Base-by-base conservation (phyloP, 2,888 invertebrate genomes). In the Sepioteuthis lessoniana region DNA sequence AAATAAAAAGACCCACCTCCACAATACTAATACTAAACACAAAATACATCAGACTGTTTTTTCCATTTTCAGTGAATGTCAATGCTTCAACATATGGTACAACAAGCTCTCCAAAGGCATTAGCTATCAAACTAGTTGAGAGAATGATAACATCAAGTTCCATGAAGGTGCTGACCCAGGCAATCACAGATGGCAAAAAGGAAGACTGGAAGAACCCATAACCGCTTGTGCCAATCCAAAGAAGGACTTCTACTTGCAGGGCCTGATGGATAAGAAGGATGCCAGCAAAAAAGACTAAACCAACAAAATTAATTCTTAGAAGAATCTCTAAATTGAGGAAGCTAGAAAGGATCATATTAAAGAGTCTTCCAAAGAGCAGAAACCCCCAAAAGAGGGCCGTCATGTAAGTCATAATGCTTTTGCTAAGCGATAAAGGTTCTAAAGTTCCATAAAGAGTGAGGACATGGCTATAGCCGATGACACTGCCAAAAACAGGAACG, bases 151-250 rank as follows among this genome's bases (percentile, higher is more conserved):
- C 94, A 31, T 94, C 94, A 35, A 95, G 42, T 55, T 94, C 91
- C 35, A 93, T 37, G 93, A 90, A 93, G 16, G 94, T 93, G 25
- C 91, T 90, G 90, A 94, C 93, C 95, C 95, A 95, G 19, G 94
- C 93, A 37, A 95, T 92, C 47, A 94, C 94, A 13, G 94, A 93
- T 16, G 95, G 95, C 47, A 95, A 93, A 90, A 94, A 94, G 19
- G 94, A 94, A 25, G 95, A 94, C 31, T 93, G n/a, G 28, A 95
- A 95, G 35, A 95, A 35, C 3, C 94, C 95, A 10, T 94, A 93
- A 35, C 93, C 94, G 8, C 94, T 93, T n/a, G 94, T 94, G 10
- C 94, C 94, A 25, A 95, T 90, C 95, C 95, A 95, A n/a, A 95
- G 94, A 76, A 76, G 76, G n/a, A 35, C 2, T 21, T 50, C 94